These are phyloP conservation scores for Heliconius ethilla DNA, from an alignment of 2,888 invertebrate species.

Conservation along the genomic window DNA sequence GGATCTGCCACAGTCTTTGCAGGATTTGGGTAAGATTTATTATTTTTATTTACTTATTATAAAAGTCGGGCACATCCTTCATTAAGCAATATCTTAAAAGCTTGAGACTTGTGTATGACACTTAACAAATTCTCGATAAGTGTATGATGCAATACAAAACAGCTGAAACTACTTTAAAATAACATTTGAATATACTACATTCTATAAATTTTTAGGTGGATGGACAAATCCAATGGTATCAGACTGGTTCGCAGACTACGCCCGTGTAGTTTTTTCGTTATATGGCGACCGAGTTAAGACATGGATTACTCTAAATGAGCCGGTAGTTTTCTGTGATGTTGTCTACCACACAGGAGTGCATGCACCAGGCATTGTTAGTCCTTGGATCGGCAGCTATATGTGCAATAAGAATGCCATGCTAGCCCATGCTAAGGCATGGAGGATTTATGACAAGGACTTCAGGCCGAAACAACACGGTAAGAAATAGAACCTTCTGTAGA, in stretches of 20 bases:
- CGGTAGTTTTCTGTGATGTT: conserved; percentile 66
- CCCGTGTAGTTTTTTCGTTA: conserved; percentile 75
- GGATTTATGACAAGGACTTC: conserved; percentile 73
- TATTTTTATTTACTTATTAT: too few relatives aligned
- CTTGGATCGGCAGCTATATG: conserved; percentile 78
- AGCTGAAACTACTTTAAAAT: too few relatives aligned
- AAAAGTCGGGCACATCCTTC: not conserved
- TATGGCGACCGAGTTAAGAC: conserved; percentile 83
- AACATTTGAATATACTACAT: not conserved
- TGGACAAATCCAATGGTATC: conserved; percentile 84
- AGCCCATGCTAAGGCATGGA: conserved; percentile 84
- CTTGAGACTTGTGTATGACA: too few relatives aligned
- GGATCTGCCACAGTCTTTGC: conserved; percentile 78
- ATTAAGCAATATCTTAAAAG: too few relatives aligned
- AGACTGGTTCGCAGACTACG: conserved; percentile 84
- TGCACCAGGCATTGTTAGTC: conserved; percentile 58
- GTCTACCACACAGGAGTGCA: conserved; percentile 65
- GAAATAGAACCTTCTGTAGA: not conserved
- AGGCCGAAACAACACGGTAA: not conserved
- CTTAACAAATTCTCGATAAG: too few relatives aligned
- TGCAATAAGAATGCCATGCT: conserved; percentile 84
- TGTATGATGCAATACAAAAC: too few relatives aligned
- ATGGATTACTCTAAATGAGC: conserved; percentile 90
- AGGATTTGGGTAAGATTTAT: conserved; percentile 45
- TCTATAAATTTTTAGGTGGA: conserved; percentile 75